Conservation (phyloP, 2,113 vertebrate genomes). For the Gorsachius goisagi region DNA sequence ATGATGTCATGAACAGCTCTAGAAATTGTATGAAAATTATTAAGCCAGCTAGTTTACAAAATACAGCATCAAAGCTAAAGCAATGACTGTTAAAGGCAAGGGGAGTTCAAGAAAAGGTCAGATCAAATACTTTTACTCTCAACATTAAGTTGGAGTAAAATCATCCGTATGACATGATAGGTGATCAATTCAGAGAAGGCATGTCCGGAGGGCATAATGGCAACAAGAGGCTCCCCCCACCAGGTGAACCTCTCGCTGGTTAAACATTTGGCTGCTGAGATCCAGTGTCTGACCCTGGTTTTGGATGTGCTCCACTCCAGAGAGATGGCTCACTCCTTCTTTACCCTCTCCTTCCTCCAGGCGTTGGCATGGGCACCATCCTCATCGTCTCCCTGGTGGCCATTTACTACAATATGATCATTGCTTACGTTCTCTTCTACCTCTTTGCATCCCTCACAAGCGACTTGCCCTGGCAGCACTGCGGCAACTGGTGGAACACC, state of each 20-base stretch:
- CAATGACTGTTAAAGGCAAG: neutral
- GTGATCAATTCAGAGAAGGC: neutral
- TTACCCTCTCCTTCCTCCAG: conserved; percentile 61
- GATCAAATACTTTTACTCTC: neutral
- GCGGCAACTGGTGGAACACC: conserved; percentile 83
- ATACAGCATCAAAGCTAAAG: neutral
- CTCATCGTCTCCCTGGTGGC: conserved; percentile 83
- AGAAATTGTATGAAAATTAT: neutral
- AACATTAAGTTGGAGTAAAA: neutral
- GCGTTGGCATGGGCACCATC: conserved; percentile 80
- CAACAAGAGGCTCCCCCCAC: neutral
- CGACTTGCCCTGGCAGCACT: conserved; percentile 81
- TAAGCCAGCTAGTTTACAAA: neutral
- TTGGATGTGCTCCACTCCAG: neutral
- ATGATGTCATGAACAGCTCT: neutral
- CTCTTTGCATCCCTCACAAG: conserved; percentile 85
- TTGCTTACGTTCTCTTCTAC: conserved; percentile 87
- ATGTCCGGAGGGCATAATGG: neutral
- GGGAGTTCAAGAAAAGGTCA: neutral
- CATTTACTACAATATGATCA: conserved; percentile 88
- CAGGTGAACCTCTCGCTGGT: neutral
- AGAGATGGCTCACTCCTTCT: conserved; percentile 22
- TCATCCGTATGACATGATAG: neutral
- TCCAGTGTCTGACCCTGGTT: neutral
- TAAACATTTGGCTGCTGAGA: neutral